These are phyloP conservation scores for Caprella mutica DNA, from an alignment of 2,888 invertebrate species.

Conservation along the genomic window DNA sequence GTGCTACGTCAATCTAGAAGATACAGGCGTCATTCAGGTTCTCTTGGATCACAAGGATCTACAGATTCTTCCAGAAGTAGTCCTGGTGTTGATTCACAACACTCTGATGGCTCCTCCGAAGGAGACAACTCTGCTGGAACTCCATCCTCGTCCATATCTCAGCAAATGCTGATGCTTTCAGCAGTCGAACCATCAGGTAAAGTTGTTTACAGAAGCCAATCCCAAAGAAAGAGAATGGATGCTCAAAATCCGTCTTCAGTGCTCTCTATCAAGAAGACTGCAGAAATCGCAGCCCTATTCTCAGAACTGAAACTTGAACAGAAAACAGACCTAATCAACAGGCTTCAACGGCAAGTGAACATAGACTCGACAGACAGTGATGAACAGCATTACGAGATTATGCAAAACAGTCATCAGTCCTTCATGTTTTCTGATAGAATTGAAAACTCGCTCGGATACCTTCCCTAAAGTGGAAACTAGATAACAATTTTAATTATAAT, in stretches of 20 bases:
- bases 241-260: conserved; percentile 47
- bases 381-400: conserved; percentile 30
- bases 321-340: conserved; percentile 36
- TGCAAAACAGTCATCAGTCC: conserved; percentile 19
- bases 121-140: conserved; percentile 10
- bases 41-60: background rate
- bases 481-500: background rate
- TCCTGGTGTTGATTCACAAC: background rate
- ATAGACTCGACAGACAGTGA: conserved; percentile 31
- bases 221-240: conserved; percentile 19
- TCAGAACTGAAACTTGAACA: conserved; percentile 49
- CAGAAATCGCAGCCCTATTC: conserved; percentile 76
- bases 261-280: conserved; percentile 72
- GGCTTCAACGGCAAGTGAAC: conserved; percentile 37
- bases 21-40: conserved; percentile 5
- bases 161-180: conserved; percentile 44
- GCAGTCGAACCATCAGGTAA: conserved; percentile 45
- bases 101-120: conserved; percentile 10
- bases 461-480: conserved; percentile 20
- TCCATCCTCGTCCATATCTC: background rate
- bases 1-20: background rate
- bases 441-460: conserved; percentile 33
- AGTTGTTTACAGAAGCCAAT: conserved; percentile 36
- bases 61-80: conserved; percentile 12
- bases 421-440: conserved; percentile 32